Evolutionary conservation across 1,140 invertebrate genomes (phyloP).

Genomic region (Meloidogyne exigua): DNA sequence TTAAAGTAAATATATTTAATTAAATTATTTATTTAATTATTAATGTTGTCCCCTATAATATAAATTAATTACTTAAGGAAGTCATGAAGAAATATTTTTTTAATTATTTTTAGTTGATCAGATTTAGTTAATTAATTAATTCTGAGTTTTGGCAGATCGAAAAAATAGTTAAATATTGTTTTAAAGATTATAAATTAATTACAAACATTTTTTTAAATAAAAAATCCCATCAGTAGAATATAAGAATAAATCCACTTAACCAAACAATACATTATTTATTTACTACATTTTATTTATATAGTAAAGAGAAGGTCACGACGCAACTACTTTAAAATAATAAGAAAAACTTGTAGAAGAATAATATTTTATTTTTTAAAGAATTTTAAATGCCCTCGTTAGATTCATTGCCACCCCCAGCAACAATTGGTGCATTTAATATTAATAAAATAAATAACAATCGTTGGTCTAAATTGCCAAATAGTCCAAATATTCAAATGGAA

Average conservation of each 20-base stretch:
- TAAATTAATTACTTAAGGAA: no score
- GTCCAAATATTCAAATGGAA: slow-evolving; percentile 15
- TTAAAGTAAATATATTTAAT: no score
- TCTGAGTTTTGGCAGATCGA: no score
- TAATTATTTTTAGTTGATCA: no score
- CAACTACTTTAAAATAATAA: neutral
- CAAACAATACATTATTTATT: neutral
- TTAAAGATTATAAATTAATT: no score
- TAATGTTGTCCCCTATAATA: no score
- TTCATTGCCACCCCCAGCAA: slow-evolving; percentile 10
- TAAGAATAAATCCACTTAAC: neutral
- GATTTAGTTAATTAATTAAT: no score
- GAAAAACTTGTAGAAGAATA: neutral
- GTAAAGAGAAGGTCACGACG: neutral
- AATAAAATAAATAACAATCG: slow-evolving; percentile 10
- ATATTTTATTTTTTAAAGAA: neutral
- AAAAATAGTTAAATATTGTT: no score
- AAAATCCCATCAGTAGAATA: no score
- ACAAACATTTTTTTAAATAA: no score
- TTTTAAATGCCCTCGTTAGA: slow-evolving; percentile 19
- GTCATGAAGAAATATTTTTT: no score
- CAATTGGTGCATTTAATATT: neutral
- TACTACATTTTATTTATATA: neutral
- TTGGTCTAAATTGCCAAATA: slow-evolving; percentile 9
- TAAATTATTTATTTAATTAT: no score